phyloP scores from a whole-genome alignment of 1,140 invertebrate species.

The Carposina sasakii region DNA sequence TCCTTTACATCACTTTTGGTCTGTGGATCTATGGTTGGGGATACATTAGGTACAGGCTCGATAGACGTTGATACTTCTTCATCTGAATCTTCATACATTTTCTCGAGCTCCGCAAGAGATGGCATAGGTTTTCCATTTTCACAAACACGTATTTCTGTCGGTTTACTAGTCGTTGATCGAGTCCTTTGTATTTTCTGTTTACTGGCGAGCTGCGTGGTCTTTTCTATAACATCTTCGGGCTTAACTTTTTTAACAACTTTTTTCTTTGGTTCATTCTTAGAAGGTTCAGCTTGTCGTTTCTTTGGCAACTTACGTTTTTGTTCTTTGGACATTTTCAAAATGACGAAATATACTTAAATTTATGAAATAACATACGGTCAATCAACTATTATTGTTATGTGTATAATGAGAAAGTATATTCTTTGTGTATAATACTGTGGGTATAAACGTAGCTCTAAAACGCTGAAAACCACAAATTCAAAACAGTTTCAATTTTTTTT shows the following conservation, averaged over 20 bases:
- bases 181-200: conserved; percentile 2
- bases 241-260: background rate
- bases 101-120: conserved; percentile 24
- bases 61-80: background rate
- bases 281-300: no score
- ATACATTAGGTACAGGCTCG: background rate
- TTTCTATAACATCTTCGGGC: conserved; percentile 14
- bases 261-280: conserved; percentile 1
- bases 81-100: conserved; percentile 27
- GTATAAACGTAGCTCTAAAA: no score
- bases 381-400: no score
- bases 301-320: no score
- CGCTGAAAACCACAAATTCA: no score
- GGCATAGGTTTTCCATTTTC: conserved; percentile 23
- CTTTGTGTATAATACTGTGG: no score
- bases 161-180: background rate
- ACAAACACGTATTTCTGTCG: conserved; percentile 2
- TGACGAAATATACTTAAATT: no score
- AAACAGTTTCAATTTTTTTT: no score
- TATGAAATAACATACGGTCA: no score
- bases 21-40: background rate
- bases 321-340: no score
- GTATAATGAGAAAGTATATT: no score
- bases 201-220: conserved; percentile 18
- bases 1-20: background rate